phyloP scores from a whole-genome alignment of 92 coral and sea anemone genomes.

The Epizoanthus illoricatus region DNA sequence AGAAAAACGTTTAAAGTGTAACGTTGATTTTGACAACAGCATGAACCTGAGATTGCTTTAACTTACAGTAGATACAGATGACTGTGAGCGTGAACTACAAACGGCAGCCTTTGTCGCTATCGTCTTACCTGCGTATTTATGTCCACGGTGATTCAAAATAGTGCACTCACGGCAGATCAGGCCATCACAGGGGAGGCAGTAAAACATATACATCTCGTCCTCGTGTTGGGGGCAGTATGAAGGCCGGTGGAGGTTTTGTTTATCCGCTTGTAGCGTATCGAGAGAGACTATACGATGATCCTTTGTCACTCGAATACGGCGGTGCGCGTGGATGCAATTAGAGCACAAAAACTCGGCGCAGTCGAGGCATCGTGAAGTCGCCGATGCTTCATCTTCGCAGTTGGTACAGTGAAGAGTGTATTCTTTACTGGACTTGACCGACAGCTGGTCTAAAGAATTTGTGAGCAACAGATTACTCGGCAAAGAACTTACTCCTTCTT shows the following conservation, averaged over 20 bases:
- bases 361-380: conserved; percentile 85
- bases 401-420: conserved; percentile 85
- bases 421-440: conserved; percentile 88
- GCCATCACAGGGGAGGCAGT: conserved; percentile 77
- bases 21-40: no score
- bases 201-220: conserved; percentile 87
- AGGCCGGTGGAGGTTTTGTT: conserved; percentile 83
- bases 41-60: no score
- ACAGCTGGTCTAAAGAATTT: conserved; percentile 83
- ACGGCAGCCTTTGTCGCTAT: no score
- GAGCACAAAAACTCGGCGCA: conserved; percentile 93
- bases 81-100: not conserved
- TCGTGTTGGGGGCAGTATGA: conserved; percentile 77
- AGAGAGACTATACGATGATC: conserved; percentile 86
- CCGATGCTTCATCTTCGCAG: conserved; percentile 84
- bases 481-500: conserved; percentile 57
- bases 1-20: no score
- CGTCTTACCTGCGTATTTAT: conserved; percentile 77
- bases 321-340: conserved; percentile 87
- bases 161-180: conserved; percentile 90
- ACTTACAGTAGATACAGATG: not conserved
- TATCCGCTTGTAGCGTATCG: conserved; percentile 88
- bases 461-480: conserved; percentile 83
- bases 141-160: conserved; percentile 85
- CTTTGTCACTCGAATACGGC: conserved; percentile 87